Conservation (phyloP, 2,888 invertebrate species). For the Caenorhabditis sp. region DNA sequence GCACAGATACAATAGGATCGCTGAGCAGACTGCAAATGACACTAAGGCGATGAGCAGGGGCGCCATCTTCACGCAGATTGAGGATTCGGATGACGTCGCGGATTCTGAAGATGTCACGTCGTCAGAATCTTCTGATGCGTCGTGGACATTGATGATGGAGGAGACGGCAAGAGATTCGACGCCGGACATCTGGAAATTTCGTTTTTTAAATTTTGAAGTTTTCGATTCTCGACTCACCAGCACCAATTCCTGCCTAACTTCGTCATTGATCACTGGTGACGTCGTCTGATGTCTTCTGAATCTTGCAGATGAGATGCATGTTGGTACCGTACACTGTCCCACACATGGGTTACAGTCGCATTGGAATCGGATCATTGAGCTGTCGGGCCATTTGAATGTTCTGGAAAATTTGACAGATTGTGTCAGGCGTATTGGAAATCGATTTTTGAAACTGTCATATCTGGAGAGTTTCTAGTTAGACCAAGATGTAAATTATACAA, state of each 20-base stretch:
- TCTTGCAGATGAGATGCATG: constrained; percentile 42
- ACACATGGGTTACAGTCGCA: constrained; percentile 82
- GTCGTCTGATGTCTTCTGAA: constrained; percentile 62
- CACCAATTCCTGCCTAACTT: constrained; percentile 44
- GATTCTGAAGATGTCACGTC: background rate
- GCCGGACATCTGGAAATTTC: constrained; percentile 63
- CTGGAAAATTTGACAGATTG: constrained; percentile 64
- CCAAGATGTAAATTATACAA: no score
- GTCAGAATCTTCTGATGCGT: constrained; percentile 21
- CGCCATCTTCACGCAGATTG: constrained; percentile 55
- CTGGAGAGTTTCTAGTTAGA: no score
- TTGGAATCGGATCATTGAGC: constrained; percentile 82
- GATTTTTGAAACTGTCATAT: no score
- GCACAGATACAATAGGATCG: constrained; percentile 55
- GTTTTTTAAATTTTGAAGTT: background rate
- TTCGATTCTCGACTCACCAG: constrained; percentile 38
- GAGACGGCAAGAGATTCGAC: constrained; percentile 62
- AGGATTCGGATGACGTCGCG: constrained; percentile 7
- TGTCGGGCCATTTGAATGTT: constrained; percentile 83
- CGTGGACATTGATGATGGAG: constrained; percentile 62
- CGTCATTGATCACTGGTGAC: constrained; percentile 44
- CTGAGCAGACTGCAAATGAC: constrained; percentile 54
- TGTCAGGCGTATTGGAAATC: no score
- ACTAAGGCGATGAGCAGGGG: constrained; percentile 55
- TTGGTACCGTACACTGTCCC: constrained; percentile 73